A percentile compares a stretch with the other conserved stretches of the same genome.
These are phyloP conservation scores for Muscicapa comitata DNA, from an alignment of 2,797 vertebrate species.

Conservation along the genomic window DNA sequence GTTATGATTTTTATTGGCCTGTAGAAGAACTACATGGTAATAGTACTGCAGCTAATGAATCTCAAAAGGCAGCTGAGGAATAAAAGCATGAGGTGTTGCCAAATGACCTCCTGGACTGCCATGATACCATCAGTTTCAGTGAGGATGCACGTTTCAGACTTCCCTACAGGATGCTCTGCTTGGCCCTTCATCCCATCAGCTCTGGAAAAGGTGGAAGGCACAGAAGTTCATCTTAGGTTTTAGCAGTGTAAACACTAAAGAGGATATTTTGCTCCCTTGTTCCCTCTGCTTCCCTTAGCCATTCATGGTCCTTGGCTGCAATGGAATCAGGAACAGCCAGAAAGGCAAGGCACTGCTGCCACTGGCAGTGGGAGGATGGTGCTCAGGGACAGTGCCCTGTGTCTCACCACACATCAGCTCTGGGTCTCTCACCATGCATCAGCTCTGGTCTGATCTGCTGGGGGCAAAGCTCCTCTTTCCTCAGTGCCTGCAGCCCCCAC, in stretches of 20 bases:
- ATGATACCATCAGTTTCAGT: background rate
- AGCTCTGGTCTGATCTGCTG: background rate
- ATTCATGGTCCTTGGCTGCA: accelerated
- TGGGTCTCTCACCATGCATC: too few relatives aligned
- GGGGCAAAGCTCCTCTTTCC: background rate
- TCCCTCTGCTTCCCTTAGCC: background rate
- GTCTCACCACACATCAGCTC: background rate
- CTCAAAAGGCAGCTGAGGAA: slow-evolving; percentile 6
- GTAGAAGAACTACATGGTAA: slow-evolving; percentile 10
- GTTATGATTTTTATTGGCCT: slow-evolving; percentile 22
- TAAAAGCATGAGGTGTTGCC: background rate
- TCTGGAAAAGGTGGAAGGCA: background rate
- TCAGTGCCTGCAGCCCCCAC: background rate
- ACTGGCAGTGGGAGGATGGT: background rate
- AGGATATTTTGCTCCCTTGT: background rate
- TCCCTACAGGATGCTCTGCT: background rate
- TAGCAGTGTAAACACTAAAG: background rate
- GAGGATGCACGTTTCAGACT: background rate
- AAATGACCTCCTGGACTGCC: background rate
- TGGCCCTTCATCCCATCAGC: background rate
- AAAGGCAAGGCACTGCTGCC: accelerated
- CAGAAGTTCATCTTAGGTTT: background rate
- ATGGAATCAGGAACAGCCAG: background rate
- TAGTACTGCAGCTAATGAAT: slow-evolving; percentile 31
- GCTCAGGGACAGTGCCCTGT: accelerated